Conservation (phyloP, 2,797 vertebrate species). For the Leucoraja ocellata region DNA sequence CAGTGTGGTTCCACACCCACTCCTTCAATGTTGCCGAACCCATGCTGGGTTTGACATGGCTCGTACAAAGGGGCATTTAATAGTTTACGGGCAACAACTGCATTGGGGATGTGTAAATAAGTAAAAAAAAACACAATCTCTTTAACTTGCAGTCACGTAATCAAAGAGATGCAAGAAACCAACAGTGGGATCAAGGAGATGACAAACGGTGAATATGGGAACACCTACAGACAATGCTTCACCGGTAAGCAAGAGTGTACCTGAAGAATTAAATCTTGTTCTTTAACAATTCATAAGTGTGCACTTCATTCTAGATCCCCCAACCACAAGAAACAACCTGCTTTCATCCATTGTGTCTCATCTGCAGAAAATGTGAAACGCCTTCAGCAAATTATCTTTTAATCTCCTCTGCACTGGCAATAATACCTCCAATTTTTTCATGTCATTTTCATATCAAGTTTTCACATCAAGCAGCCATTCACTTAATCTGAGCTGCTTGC, state of each 20-base stretch:
- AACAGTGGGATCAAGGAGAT: slow-evolving; percentile 73
- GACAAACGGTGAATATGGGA: slow-evolving; percentile 77
- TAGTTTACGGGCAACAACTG: background rate
- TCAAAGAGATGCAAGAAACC: slow-evolving; percentile 79
- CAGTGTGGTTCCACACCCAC: background rate
- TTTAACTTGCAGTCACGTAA: slow-evolving; percentile 63
- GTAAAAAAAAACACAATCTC: slow-evolving; percentile 9
- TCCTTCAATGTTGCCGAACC: background rate
- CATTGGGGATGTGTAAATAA: background rate
- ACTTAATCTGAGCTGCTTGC: background rate
- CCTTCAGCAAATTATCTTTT: background rate
- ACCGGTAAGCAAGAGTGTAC: slow-evolving; percentile 62
- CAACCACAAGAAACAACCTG: background rate
- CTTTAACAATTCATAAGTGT: no score
- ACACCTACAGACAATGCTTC: slow-evolving; percentile 82
- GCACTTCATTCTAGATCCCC: background rate
- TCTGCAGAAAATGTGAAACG: background rate
- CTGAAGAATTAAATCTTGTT: background rate
- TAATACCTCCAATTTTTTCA: background rate
- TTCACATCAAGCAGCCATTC: background rate
- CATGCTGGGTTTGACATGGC: background rate
- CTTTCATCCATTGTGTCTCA: background rate
- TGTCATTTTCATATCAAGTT: background rate
- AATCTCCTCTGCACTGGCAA: background rate
- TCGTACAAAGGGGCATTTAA: background rate